Evolutionary conservation across 2,888 invertebrate genomes (phyloP).

Genomic region (Drosophila yooni): DNA sequence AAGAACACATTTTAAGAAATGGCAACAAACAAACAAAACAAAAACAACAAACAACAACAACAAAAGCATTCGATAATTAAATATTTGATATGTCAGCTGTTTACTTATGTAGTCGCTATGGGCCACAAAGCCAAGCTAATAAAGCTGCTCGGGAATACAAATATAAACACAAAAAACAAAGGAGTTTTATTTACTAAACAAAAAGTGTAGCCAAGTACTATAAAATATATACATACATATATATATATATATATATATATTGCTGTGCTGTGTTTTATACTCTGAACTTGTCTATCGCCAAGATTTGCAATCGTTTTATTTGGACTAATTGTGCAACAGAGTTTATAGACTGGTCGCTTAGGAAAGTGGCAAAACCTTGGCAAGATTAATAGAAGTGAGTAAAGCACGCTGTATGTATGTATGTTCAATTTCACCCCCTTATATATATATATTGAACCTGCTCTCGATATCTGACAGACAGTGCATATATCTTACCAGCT

Average conservation of each 20-base stretch:
- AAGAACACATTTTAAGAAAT: slow-evolving; percentile 48
- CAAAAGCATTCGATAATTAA: slow-evolving; percentile 63
- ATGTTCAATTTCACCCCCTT: neutral
- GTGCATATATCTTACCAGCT: slow-evolving; percentile 1
- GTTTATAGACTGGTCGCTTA: neutral
- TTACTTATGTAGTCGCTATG: slow-evolving; percentile 42
- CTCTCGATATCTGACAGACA: slow-evolving; percentile 5
- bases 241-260: neutral
- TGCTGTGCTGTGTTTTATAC: no score
- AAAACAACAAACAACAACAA: slow-evolving; percentile 20
- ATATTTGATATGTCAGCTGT: slow-evolving; percentile 69
- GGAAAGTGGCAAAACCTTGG: neutral
- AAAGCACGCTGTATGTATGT: neutral
- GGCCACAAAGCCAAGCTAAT: slow-evolving; percentile 45
- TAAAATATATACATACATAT: neutral
- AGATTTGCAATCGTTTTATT: neutral
- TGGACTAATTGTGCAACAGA: neutral
- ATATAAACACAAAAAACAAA: slow-evolving; percentile 7
- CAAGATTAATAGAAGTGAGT: neutral
- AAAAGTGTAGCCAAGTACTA: slow-evolving; percentile 15
- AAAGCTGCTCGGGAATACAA: slow-evolving; percentile 9
- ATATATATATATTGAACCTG: neutral
- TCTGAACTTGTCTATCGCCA: neutral
- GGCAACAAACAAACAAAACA: slow-evolving; percentile 35
- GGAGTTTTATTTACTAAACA: neutral